phyloP scores from a whole-genome alignment of 2,113 vertebrate genomes.

The Pongo pygmaeus region DNA sequence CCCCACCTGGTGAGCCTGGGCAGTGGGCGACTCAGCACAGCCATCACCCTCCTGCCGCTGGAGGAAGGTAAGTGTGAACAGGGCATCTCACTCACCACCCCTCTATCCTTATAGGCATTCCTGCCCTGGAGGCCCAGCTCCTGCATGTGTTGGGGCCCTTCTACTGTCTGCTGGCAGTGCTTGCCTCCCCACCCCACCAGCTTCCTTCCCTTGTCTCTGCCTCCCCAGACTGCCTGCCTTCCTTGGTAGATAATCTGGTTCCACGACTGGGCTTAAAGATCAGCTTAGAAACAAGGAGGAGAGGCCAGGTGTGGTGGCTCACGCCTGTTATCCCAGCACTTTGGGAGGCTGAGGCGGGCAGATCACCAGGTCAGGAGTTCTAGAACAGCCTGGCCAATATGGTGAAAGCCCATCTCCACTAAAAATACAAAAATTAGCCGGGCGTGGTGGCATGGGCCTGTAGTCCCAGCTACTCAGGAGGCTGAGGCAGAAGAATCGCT shows the following conservation, averaged over 20 bases:
- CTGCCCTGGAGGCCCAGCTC: not conserved
- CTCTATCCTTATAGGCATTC: not conserved
- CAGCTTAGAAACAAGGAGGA: conserved; percentile 4
- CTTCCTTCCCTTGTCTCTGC: not conserved
- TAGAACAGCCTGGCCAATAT: too few species aligned
- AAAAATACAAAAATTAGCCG: too few species aligned
- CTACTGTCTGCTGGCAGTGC: not conserved
- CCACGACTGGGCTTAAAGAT: conserved; percentile 3
- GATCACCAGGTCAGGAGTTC: too few species aligned
- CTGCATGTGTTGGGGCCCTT: not conserved
- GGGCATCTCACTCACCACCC: accelerated
- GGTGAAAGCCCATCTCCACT: too few species aligned
- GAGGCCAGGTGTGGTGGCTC: too few species aligned
- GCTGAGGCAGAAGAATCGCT: too few species aligned
- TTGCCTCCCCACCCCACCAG: not conserved
- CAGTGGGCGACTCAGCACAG: conserved; percentile 95
- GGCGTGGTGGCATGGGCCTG: too few species aligned
- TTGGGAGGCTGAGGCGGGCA: too few species aligned
- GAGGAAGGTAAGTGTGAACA: conserved; percentile 89
- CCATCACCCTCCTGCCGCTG: conserved; percentile 95
- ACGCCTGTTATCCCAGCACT: too few species aligned
- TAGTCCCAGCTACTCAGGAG: too few species aligned
- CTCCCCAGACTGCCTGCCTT: not conserved
- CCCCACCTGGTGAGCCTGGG: conserved; percentile 97
- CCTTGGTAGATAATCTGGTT: conserved; percentile 28